Evolutionary conservation across 2,888 invertebrate species (phyloP), one percentile per base, ranked within the genome.

Genomic region (Blastobasis adustella): DNA sequence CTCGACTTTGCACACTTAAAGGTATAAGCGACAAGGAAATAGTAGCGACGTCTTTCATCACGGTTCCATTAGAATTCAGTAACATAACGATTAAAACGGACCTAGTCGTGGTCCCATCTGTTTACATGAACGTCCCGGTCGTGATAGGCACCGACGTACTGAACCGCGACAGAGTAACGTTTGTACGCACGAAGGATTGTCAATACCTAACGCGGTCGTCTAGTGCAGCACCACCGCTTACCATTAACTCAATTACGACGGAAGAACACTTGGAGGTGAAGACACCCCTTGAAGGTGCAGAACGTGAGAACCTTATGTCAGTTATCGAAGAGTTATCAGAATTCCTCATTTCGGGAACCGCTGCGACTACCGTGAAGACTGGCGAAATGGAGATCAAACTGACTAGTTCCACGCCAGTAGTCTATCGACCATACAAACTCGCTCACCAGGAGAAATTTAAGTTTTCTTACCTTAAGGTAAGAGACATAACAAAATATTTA

Each of bases 371-470:
- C 2, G 55, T 61, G 1, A 58, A 45, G 1, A 55, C 56, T 4
- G 58, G 59, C 0, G 41, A 36, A 4, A 58, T 59, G 55, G 10
- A 52, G 0, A 59, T 57, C 5, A 37, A 42, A 40, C 43, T 61
- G 4, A 56, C 37, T 4, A 57, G 45, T 48, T 10, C 49, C 5
- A 43, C 46, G 4, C 56, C 58, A 7, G 49, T 58, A 6, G 46
- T 41, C 5, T 60, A 58, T 23, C 51, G 51, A 10, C 54, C 57
- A 0, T 58, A 57, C 41, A 49, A 46, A 5, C 10, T 59, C 4
- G 55, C 56, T 23, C 46, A 52, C 10, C 39, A 48, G 7, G 58
- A 58, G 45, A 58, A 55, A 47, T n/a, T n/a, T n/a, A n/a, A n/a
- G n/a, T n/a, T n/a, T n/a, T n/a, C n/a, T n/a, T n/a, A n/a, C n/a